Evolutionary conservation across 2,797 vertebrate species (phyloP).

Genomic region (Gobionotothen gibberifrons): DNA sequence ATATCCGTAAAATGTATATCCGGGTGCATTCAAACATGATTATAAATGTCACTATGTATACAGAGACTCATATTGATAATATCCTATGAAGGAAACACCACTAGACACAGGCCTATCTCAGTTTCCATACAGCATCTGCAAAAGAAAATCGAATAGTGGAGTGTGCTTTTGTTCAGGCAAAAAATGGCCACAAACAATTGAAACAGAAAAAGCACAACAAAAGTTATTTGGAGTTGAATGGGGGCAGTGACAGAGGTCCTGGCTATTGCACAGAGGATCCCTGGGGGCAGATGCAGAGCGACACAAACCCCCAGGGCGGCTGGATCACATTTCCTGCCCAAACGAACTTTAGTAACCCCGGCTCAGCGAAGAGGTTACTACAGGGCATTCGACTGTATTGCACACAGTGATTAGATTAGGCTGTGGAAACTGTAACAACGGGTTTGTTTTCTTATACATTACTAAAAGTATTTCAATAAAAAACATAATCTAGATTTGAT

Average conservation of each 20-base stretch:
- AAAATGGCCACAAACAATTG: constrained; percentile 57
- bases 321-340: constrained; percentile 80
- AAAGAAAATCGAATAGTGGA: constrained; percentile 27
- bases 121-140: constrained; percentile 48
- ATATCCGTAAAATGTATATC: not conserved
- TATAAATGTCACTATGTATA: not conserved
- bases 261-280: constrained; percentile 54
- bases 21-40: not conserved
- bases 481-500: not conserved
- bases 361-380: constrained; percentile 88
- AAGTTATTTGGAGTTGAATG: constrained; percentile 70
- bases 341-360: constrained; percentile 92
- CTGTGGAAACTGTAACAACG: not conserved
- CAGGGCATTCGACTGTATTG: constrained; percentile 78
- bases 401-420: constrained; percentile 50
- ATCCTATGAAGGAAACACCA: not conserved
- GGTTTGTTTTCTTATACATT: constrained; percentile 23
- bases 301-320: constrained; percentile 49
- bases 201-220: constrained; percentile 49
- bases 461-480: not conserved
- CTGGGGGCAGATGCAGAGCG: constrained; percentile 49
- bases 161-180: constrained; percentile 50
- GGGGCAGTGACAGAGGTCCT: constrained; percentile 59
- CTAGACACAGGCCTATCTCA: not conserved
- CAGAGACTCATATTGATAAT: constrained; percentile 13